These are phyloP conservation scores for Mus pahari DNA, from an alignment of 2,113 vertebrate genomes.

Conservation along the genomic window DNA sequence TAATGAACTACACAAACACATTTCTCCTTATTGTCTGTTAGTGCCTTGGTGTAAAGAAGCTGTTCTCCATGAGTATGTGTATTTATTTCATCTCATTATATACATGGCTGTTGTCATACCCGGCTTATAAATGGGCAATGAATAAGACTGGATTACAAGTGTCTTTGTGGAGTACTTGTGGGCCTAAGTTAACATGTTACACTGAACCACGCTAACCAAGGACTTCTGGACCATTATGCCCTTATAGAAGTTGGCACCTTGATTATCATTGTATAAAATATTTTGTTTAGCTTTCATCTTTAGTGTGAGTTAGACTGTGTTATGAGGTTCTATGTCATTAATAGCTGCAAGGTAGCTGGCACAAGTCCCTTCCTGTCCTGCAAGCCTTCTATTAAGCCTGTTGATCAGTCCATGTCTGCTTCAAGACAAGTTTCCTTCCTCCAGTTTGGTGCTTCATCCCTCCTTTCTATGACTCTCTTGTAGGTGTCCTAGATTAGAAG, in stretches of 20 bases:
- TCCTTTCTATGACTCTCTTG: conserved; percentile 66
- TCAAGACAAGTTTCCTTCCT: background rate
- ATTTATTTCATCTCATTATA: background rate
- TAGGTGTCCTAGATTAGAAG: conserved; percentile 96
- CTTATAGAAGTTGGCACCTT: background rate
- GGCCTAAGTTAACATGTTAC: background rate
- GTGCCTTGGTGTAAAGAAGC: background rate
- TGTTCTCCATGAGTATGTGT: background rate
- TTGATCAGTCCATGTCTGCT: background rate
- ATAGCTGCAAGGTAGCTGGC: background rate
- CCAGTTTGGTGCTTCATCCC: background rate
- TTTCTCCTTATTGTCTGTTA: background rate
- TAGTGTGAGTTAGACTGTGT: background rate
- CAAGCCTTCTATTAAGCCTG: background rate
- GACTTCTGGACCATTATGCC: background rate
- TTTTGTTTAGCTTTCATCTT: background rate
- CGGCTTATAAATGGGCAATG: background rate
- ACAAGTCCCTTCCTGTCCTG: background rate
- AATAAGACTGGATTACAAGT: background rate
- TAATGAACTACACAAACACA: background rate
- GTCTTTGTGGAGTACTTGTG: no score
- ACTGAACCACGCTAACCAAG: background rate
- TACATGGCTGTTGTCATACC: background rate
- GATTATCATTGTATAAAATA: background rate
- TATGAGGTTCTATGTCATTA: background rate